Conservation (phyloP, 1,140 invertebrate genomes). For the Helicoverpa zea region DNA sequence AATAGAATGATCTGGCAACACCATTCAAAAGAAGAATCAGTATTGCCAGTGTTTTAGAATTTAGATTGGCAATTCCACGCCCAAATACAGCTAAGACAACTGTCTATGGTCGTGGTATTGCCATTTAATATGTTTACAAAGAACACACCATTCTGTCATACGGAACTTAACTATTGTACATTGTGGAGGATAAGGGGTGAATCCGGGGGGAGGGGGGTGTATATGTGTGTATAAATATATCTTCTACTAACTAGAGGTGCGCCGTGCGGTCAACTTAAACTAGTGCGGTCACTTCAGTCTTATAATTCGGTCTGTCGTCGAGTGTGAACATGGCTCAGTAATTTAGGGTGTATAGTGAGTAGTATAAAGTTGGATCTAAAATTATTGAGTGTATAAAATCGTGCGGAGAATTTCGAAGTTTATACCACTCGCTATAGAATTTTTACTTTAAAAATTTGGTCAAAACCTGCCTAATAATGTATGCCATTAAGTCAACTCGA, state of each 20-base stretch:
- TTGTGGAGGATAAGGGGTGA: conserved; percentile 76
- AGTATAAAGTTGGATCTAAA: conserved; percentile 11
- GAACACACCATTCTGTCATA: conserved; percentile 68
- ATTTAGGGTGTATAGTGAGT: conserved; percentile 26
- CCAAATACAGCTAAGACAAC: not conserved
- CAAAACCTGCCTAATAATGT: not conserved
- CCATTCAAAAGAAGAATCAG: not conserved
- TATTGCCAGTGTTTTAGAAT: conserved; percentile 10
- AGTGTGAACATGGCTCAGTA: not conserved
- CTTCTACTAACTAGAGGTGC: conserved; percentile 74
- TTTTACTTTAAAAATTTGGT: not conserved
- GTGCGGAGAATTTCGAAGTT: conserved; percentile 28
- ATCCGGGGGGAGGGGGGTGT: conserved; percentile 58
- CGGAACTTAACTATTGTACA: conserved; percentile 79
- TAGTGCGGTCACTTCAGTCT: conserved; percentile 75
- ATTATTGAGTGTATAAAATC: conserved; percentile 38
- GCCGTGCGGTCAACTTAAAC: conserved; percentile 70
- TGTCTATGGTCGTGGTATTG: not conserved
- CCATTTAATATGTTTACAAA: conserved; percentile 2
- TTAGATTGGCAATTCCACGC: not conserved
- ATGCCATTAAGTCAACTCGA: not conserved
- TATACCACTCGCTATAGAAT: conserved; percentile 20
- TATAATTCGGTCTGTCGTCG: conserved; percentile 47
- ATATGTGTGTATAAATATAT: conserved; percentile 82
- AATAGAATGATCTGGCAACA: conserved; percentile 6